Evolutionary conservation across 2,113 vertebrate species (phyloP).

Genomic region (Siphamia tubifer): DNA sequence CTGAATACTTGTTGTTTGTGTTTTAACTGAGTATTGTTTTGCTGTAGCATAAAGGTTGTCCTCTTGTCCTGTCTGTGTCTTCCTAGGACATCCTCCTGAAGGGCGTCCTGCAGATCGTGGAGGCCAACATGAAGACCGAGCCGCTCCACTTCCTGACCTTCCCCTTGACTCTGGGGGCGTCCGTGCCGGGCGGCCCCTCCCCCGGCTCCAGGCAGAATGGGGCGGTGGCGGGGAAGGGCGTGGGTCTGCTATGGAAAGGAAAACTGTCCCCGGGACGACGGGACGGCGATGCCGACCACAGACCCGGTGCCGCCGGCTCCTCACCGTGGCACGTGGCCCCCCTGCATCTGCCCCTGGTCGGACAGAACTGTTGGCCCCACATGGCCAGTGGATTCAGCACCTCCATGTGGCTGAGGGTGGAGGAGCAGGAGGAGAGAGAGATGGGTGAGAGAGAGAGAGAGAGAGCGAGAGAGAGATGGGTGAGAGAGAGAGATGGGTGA

Average conservation of each 20-base stretch:
- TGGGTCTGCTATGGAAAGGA: slow-evolving; percentile 72
- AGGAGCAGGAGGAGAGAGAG: slow-evolving; percentile 63
- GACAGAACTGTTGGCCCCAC: slow-evolving; percentile 98
- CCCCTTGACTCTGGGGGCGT: slow-evolving; percentile 79
- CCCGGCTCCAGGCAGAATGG: slow-evolving; percentile 73
- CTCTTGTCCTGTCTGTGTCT: neutral
- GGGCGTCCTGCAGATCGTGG: slow-evolving; percentile 88
- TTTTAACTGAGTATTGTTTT: neutral
- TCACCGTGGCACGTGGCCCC: slow-evolving; percentile 95
- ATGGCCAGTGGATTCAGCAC: slow-evolving; percentile 94
- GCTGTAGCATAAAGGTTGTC: no score
- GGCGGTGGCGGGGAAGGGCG: slow-evolving; percentile 61
- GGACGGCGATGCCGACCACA: slow-evolving; percentile 74
- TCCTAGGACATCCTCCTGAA: slow-evolving; percentile 89
- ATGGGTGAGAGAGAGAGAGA: slow-evolving; percentile 63
- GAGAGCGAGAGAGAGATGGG: neutral
- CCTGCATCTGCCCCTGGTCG: slow-evolving; percentile 89
- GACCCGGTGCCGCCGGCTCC: slow-evolving; percentile 74
- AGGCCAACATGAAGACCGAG: slow-evolving; percentile 82
- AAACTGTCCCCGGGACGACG: slow-evolving; percentile 79
- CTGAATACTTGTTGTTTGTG: no score
- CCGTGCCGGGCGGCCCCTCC: slow-evolving; percentile 50
- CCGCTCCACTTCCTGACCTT: slow-evolving; percentile 91
- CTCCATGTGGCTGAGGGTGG: slow-evolving; percentile 87
- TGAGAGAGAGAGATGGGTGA: neutral